Evolutionary conservation across 2,888 invertebrate species (phyloP).

Genomic region (Campopleginae sp.): DNA sequence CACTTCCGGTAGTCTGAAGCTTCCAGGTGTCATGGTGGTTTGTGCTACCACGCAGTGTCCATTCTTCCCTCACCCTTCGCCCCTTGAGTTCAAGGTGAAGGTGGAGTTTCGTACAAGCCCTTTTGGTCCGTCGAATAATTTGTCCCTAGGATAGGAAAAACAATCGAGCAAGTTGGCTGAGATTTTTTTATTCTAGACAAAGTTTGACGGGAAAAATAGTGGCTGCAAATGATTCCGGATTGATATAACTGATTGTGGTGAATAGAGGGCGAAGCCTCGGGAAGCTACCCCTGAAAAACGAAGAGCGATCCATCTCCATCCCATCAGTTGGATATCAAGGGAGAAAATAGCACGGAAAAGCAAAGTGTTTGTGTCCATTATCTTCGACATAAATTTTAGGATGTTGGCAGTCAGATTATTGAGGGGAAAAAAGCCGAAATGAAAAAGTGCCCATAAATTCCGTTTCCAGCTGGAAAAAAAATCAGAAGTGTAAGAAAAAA

Average conservation of each 20-base stretch:
- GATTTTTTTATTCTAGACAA: not conserved
- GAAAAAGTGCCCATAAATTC: not conserved
- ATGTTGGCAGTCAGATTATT: not conserved
- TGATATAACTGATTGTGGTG: not conserved
- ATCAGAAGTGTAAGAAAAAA: not conserved
- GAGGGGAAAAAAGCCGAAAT: not conserved
- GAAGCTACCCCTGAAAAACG: not conserved
- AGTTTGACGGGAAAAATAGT: not conserved
- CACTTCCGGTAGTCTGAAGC: not conserved
- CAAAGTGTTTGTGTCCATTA: slow-evolving; percentile 5
- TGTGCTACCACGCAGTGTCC: slow-evolving; percentile 57
- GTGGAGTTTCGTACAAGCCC: slow-evolving; percentile 61
- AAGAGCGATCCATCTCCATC: slow-evolving; percentile 6
- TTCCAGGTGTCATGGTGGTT: slow-evolving; percentile 49
- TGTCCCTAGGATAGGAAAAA: not conserved
- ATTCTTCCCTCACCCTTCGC: slow-evolving; percentile 29
- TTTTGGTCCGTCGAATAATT: not conserved
- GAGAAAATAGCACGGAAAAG: not conserved
- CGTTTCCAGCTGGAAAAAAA: not conserved
- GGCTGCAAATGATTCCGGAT: not conserved
- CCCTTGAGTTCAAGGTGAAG: slow-evolving; percentile 66
- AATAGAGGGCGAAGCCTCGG: not conserved
- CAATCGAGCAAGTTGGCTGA: not conserved
- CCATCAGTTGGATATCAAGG: not conserved
- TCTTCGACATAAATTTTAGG: not conserved